Base-by-base conservation (phyloP, 1,140 invertebrate genomes). In the Eupristina koningsbergeri region DNA sequence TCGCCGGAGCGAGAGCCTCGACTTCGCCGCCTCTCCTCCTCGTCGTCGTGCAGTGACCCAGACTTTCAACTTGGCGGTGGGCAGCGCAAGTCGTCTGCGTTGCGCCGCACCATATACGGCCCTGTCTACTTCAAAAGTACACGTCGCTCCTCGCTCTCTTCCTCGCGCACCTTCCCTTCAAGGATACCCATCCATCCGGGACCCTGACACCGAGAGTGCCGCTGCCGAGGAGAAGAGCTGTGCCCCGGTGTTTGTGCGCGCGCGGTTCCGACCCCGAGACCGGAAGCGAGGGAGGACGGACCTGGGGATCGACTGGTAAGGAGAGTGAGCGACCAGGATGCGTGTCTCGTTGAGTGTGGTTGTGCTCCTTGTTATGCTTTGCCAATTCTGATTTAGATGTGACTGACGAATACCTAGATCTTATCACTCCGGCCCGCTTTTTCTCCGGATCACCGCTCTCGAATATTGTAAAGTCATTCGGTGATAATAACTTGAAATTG, bases 51-150 rank as follows among this genome's bases (percentile, higher is more conserved):
- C 80, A 69, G 64, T 83, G 85, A 86, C 79, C 85, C 85, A 84
- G 85, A 86, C 85, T 86, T 86, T 84, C 85, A 81, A 83, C 77
- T 77, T 63, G 79, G 50, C 69, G 67, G 53, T 74, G 75, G 74
- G 50, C 61, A 58, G 50, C 29, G 34, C 50, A 39, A 58, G 41
- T 58, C 50, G 53, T 78, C 47, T 73, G 50, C 78, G 79, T n/a
- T 58, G 34, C 45, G 58, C 39, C 69, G 50, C 29, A 50, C 82
- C 82, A 80, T 86, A 83, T 85, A 86, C 78, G 85, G 85, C 36
- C 77, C 50, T 58, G 31, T 58, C 80, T 64, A 64, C 76, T 41
- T 36, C 61, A 39, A 64, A 78, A 36, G 53, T 50, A 39, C 39
- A 26, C 41, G 31, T 53, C 74, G 58, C 31, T 9, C 15, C n/a